A percentile compares a stretch with the other conserved stretches of the same genome.
Conservation (phyloP, 92 coral and sea anemone genomes). For the Phenganax marumi region DNA sequence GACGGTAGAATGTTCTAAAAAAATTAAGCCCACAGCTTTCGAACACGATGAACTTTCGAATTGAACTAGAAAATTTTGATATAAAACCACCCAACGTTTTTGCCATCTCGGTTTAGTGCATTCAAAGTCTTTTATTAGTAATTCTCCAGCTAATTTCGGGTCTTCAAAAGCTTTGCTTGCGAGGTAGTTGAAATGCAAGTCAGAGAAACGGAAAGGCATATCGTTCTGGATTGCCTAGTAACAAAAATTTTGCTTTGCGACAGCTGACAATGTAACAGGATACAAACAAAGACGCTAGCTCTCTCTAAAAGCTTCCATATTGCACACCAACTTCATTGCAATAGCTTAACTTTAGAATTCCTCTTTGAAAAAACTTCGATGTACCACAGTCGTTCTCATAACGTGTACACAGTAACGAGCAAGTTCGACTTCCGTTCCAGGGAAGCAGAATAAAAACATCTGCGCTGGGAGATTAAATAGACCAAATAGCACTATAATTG, state of each 20-base stretch:
- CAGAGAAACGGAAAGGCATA: constrained; percentile 76
- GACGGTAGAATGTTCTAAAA: constrained; percentile 83
- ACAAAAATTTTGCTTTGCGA: background rate
- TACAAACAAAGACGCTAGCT: background rate
- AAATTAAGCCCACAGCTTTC: constrained; percentile 73
- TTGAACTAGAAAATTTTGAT: constrained; percentile 86
- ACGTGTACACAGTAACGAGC: background rate
- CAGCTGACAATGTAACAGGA: constrained; percentile 7
- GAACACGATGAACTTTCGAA: constrained; percentile 82
- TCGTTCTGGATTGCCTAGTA: constrained; percentile 15
- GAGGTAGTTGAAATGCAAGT: constrained; percentile 73
- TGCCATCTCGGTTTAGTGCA: constrained; percentile 79
- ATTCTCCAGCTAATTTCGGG: constrained; percentile 66
- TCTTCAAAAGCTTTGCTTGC: constrained; percentile 73
- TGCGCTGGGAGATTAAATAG: constrained; percentile 9
- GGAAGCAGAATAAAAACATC: background rate
- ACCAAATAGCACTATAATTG: constrained; percentile 21
- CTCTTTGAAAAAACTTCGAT: background rate
- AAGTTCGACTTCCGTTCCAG: constrained; percentile 10
- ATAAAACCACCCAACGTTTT: constrained; percentile 73
- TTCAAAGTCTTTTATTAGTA: constrained; percentile 66
- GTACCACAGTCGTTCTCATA: background rate
- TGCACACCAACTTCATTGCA: background rate
- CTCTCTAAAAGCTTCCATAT: background rate
- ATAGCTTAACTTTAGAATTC: background rate